Evolutionary conservation across 2,797 vertebrate genomes (phyloP).

Genomic region (Mus caroli): DNA sequence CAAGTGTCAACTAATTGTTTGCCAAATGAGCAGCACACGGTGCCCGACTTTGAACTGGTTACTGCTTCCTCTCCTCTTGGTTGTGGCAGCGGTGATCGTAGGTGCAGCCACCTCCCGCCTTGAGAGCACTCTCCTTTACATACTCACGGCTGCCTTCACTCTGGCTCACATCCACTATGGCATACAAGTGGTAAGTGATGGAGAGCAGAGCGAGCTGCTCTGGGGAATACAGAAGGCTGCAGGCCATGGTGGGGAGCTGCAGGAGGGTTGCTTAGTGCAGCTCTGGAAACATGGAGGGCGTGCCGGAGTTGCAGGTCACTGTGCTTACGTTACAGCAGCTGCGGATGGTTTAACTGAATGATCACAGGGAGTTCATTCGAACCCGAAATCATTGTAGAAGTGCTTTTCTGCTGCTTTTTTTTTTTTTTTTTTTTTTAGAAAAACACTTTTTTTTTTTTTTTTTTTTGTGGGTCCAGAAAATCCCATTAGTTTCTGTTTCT

Average conservation of each 20-base stretch:
- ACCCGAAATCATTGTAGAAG: slow-evolving; percentile 45
- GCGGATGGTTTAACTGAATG: slow-evolving; percentile 50
- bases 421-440: slow-evolving; percentile 26
- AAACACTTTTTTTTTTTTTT: slow-evolving; percentile 40
- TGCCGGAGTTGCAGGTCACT: neutral
- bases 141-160: slow-evolving; percentile 92
- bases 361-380: slow-evolving; percentile 51
- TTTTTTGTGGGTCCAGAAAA: slow-evolving; percentile 18
- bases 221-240: neutral
- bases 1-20: slow-evolving; percentile 98
- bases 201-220: neutral
- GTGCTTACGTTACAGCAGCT: slow-evolving; percentile 27
- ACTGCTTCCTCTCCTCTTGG: slow-evolving; percentile 92
- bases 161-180: slow-evolving; percentile 97
- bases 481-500: slow-evolving; percentile 51
- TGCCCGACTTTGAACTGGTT: slow-evolving; percentile 96
- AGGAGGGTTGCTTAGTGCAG: slow-evolving; percentile 10
- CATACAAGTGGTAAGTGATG: slow-evolving; percentile 95
- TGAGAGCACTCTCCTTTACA: slow-evolving; percentile 91
- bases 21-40: slow-evolving; percentile 98
- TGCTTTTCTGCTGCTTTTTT: neutral
- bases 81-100: slow-evolving; percentile 89
- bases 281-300: neutral
- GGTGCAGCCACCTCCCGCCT: slow-evolving; percentile 81
- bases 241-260: neutral